Evolutionary conservation across 2,113 vertebrate genomes (phyloP).

Genomic region (Xiphophorus couchianus): DNA sequence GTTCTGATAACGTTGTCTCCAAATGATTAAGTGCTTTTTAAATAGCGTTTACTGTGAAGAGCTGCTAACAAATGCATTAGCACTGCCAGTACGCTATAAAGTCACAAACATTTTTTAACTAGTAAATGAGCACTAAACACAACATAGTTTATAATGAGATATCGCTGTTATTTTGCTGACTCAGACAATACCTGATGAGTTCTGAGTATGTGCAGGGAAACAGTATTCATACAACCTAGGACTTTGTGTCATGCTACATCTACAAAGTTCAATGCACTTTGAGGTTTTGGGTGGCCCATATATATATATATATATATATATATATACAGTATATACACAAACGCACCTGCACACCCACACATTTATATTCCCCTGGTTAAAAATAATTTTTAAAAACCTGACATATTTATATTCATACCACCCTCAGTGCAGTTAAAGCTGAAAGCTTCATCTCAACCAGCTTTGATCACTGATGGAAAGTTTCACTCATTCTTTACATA

Average conservation of each 20-base stretch:
- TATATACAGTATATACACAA: no score
- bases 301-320: no score
- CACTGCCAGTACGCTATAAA: not conserved
- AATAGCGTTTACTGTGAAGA: not conserved
- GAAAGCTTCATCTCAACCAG: not conserved
- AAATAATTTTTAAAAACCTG: no score
- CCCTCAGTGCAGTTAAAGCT: not conserved
- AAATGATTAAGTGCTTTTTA: conserved; percentile 27
- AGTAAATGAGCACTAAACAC: not conserved
- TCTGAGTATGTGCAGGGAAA: not conserved
- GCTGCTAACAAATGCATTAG: not conserved
- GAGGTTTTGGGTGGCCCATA: no score
- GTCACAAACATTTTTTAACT: not conserved
- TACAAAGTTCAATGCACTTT: no score
- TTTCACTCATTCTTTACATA: not conserved
- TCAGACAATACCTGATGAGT: not conserved
- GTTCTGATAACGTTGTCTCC: conserved; percentile 24
- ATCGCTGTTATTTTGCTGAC: not conserved
- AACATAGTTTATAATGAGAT: no score
- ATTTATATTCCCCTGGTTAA: no score
- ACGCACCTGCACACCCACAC: no score
- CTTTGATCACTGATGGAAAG: no score
- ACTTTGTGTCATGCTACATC: no score
- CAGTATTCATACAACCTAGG: no score
- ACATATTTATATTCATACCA: not conserved